Evolutionary conservation across 1,140 invertebrate genomes (phyloP).

Genomic region (Drosophila melanogaster): Release_6_plus_ISO1_MT NT_033779.5:2398001-2398500

Average conservation of each 20-base stretch:
- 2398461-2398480: constrained; percentile 82
- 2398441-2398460: constrained; percentile 57
- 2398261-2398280: constrained; percentile 37
- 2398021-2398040: constrained; percentile 12
- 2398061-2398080: constrained; percentile 45
- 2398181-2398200: constrained; percentile 72
- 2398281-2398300: constrained; percentile 30
- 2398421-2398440: constrained; percentile 9
- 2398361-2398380: constrained; percentile 75
- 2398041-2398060: constrained; percentile 28
- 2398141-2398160: constrained; percentile 43
- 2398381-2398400: constrained; percentile 55
- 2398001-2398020: background rate
- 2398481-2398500: constrained; percentile 72
- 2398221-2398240: constrained; percentile 74
- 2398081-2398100: constrained; percentile 64
- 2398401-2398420: constrained; percentile 7
- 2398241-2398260: constrained; percentile 79
- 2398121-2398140: constrained; percentile 33
- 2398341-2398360: constrained; percentile 77
- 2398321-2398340: constrained; percentile 60
- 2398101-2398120: constrained; percentile 65
- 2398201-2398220: constrained; percentile 41
- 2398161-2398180: constrained; percentile 76
- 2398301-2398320: constrained; percentile 37